phyloP scores from a whole-genome alignment of 2,113 vertebrate species.

The Rhabdornis inornatus region DNA sequence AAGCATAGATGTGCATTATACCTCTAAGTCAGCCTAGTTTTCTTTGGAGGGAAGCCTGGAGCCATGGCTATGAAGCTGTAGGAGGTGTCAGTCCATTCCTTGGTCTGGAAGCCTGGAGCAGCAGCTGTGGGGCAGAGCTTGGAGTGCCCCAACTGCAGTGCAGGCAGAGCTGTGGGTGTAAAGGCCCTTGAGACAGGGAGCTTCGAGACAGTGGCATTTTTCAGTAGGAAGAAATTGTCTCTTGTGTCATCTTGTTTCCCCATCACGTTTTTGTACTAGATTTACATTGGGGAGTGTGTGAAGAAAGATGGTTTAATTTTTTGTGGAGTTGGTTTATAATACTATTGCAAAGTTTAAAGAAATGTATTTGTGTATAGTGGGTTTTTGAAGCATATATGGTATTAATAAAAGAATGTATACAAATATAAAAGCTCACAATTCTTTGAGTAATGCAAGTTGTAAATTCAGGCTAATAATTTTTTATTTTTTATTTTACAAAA shows the following conservation, averaged over 20 bases:
- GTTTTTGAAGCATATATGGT: neutral
- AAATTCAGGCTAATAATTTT: neutral
- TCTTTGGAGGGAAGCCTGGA: neutral
- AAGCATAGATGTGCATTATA: fast-evolving
- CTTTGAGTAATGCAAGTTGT: neutral
- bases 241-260: neutral
- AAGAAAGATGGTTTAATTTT: neutral
- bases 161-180: neutral
- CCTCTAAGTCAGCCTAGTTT: neutral
- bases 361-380: neutral
- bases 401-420: neutral
- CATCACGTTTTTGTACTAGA: fast-evolving
- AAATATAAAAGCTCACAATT: neutral
- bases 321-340: neutral
- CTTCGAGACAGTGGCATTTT: neutral
- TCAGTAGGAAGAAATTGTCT: neutral
- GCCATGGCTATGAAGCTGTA: fast-evolving
- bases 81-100: neutral
- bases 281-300: neutral
- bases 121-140: neutral
- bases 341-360: neutral
- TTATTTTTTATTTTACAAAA: too few relatives aligned
- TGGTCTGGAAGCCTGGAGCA: neutral
- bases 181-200: neutral
- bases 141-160: fast-evolving